Conservation (phyloP, 2,888 invertebrate species). For the Diogma glabrata region DNA sequence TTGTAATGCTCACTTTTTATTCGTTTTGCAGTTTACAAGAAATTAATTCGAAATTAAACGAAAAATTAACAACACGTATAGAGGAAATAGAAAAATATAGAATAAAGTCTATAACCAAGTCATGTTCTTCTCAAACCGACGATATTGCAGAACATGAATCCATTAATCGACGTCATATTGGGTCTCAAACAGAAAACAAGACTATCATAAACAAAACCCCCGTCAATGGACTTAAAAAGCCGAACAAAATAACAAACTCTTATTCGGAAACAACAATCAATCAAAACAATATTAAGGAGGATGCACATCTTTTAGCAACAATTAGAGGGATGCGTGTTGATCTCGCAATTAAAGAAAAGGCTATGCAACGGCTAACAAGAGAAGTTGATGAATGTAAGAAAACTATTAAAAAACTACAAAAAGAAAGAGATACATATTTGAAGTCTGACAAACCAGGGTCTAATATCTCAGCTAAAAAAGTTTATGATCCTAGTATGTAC, state of each 20-base stretch:
- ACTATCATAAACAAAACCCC: slow-evolving; percentile 24
- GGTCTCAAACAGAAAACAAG: slow-evolving; percentile 2
- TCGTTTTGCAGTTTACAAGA: slow-evolving; percentile 31
- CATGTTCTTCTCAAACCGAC: slow-evolving; percentile 21
- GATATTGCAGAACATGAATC: slow-evolving; percentile 29
- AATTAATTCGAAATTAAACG: slow-evolving; percentile 42
- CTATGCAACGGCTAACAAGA: slow-evolving; percentile 55
- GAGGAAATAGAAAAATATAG: slow-evolving; percentile 6
- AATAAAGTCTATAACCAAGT: background rate
- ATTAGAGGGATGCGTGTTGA: slow-evolving; percentile 68
- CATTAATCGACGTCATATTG: slow-evolving; percentile 19
- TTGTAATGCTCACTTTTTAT: too few relatives aligned
- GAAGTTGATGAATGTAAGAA: slow-evolving; percentile 66
- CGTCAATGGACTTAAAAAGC: slow-evolving; percentile 18
- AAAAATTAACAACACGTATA: slow-evolving; percentile 37
- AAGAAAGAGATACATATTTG: slow-evolving; percentile 50
- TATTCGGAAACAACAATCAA: slow-evolving; percentile 41
- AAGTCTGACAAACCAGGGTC: slow-evolving; percentile 19
- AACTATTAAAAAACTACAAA: slow-evolving; percentile 62
- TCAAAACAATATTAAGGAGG: slow-evolving; percentile 41
- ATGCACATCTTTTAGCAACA: slow-evolving; percentile 64
- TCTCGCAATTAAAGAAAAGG: slow-evolving; percentile 60
- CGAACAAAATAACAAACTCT: slow-evolving; percentile 42
- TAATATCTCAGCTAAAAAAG: slow-evolving; percentile 23
- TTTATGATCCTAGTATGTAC: slow-evolving; percentile 34